These are phyloP conservation scores for Diadegma fenestrale DNA, from an alignment of 2,888 invertebrate genomes.

Conservation along the genomic window DNA sequence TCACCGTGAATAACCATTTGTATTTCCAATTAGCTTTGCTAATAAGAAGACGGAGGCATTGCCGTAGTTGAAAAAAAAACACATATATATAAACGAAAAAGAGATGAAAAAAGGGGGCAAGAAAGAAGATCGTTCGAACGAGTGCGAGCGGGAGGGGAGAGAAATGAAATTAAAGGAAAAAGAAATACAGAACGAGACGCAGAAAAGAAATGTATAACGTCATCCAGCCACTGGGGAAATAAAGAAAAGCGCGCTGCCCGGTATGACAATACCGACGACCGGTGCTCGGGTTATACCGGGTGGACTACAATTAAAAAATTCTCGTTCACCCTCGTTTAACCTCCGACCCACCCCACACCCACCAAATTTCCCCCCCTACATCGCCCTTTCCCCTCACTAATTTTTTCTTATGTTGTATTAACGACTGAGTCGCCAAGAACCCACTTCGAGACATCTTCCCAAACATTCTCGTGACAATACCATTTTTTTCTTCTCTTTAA, in stretches of 20 bases:
- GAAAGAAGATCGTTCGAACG: constrained; percentile 76
- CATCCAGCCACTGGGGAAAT: constrained; percentile 85
- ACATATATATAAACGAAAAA: constrained; percentile 61
- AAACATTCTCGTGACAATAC: constrained; percentile 72
- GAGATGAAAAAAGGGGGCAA: constrained; percentile 64
- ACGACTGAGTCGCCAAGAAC: constrained; percentile 74
- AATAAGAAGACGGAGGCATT: constrained; percentile 84
- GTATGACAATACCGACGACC: constrained; percentile 82
- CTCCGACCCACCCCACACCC: constrained; percentile 6
- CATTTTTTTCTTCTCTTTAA: constrained; percentile 69
- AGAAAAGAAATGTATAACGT: constrained; percentile 84
- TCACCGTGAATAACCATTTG: constrained; percentile 85
- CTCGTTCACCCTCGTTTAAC: constrained; percentile 81
- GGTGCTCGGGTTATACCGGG: constrained; percentile 80
- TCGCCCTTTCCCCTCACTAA: constrained; percentile 35
- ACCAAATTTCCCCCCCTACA: constrained; percentile 29
- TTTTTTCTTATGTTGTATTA: constrained; percentile 79
- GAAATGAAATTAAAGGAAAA: constrained; percentile 79
- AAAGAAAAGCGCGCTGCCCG: constrained; percentile 83
- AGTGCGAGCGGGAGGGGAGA: constrained; percentile 80
- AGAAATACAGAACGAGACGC: constrained; percentile 70
- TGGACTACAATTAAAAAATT: constrained; percentile 83
- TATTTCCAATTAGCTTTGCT: constrained; percentile 85
- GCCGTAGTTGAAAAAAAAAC: constrained; percentile 78
- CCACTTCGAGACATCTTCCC: constrained; percentile 72